phyloP scores from a whole-genome alignment of 1,140 invertebrate genomes.

The Geopemphigus sp. region DNA sequence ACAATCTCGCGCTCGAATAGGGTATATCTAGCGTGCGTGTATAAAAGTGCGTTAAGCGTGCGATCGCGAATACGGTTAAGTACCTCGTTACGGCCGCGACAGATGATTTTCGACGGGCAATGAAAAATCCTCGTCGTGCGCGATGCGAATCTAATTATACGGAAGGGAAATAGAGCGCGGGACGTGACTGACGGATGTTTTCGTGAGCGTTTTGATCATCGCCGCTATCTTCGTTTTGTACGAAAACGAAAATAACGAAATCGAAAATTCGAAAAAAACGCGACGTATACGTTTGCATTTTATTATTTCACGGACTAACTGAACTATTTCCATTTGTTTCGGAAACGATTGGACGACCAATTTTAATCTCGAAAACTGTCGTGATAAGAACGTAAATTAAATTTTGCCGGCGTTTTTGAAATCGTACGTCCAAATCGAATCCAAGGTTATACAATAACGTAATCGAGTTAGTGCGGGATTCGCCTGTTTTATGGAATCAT shows the following conservation, averaged over 20 bases:
- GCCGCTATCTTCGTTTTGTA: background rate
- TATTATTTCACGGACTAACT: too few relatives aligned
- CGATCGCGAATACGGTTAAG: slow-evolving; percentile 16
- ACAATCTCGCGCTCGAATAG: background rate
- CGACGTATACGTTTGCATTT: too few relatives aligned
- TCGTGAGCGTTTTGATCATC: background rate
- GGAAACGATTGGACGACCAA: too few relatives aligned
- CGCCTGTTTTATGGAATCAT: background rate
- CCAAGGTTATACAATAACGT: too few relatives aligned
- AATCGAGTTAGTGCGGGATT: too few relatives aligned
- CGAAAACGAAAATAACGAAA: background rate
- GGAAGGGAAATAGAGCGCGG: slow-evolving; percentile 9
- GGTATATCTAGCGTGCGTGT: background rate
- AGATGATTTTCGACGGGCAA: slow-evolving; percentile 31
- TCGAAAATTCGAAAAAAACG: too few relatives aligned
- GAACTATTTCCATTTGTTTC: too few relatives aligned
- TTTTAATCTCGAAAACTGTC: too few relatives aligned
- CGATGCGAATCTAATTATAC: slow-evolving; percentile 24
- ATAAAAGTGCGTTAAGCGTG: slow-evolving; percentile 22
- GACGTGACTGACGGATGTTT: background rate
- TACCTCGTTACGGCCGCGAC: slow-evolving; percentile 3
- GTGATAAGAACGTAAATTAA: too few relatives aligned
- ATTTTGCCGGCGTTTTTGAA: too few relatives aligned
- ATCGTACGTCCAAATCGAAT: too few relatives aligned
- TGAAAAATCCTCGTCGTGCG: slow-evolving; percentile 19